Evolutionary conservation across 2,797 vertebrate species (phyloP), one percentile per base, ranked within the genome.

Genomic region (Rhynchonycteris naso): DNA sequence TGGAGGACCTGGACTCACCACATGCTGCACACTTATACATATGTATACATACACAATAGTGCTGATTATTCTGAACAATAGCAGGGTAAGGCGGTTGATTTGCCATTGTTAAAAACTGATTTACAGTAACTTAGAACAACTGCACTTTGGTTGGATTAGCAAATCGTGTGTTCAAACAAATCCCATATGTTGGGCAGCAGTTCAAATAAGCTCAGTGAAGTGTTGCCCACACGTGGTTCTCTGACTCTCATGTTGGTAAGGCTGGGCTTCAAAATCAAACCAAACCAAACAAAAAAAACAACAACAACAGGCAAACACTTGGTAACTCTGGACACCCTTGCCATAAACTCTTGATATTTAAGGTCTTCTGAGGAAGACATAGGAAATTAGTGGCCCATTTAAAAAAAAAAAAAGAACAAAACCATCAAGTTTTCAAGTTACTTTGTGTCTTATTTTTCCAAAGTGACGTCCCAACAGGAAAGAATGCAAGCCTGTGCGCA

Each of bases 91-190:
- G 90, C 50, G 0, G 80, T 76, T 82, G 83, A 91, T 82, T 96
- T 74, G 30, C 96, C 72, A 0, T 76, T 90, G 94, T 90, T 93
- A 91, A 78, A 97, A 97, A 61, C 81, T 54, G 52, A 85, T 90
- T 82, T 90, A 79, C 95, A 94, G 90, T 65, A 71, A 1, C 38
- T 93, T 92, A 93, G 87, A 96, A 97, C 96, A 97, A 97, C 94
- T 91, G 74, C 92, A 96, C 94, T 89, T 83, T 90, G 26, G 88
- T 96, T 97, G 96, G 94, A 43, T 88, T 95, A 91, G 66, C 95
- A 92, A 91, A 83, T 95, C 16, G 1, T 28, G 24, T 90, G 69
- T 96, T 96, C 95, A 94, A 97, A 96, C 89, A 93, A 93, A 74
- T 82, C 74, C 94, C 95, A 87, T 56, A 59, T 81, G 95, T 94